Evolutionary conservation across 2,888 invertebrate genomes (phyloP).

Genomic region (Creontiades dilutus): DNA sequence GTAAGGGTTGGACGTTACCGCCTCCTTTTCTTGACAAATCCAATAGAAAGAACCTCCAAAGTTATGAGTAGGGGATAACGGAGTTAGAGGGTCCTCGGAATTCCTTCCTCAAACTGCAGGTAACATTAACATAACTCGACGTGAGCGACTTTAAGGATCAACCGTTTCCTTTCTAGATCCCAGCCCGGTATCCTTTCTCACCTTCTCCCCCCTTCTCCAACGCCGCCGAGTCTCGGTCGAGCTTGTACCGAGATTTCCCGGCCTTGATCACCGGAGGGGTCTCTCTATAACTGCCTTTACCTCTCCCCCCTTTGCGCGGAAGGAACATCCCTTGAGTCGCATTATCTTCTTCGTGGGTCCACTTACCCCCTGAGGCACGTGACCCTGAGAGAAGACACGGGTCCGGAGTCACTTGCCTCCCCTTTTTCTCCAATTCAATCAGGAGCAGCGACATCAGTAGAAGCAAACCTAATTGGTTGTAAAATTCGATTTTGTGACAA

Average conservation of each 20-base stretch:
- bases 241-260: constrained; percentile 33
- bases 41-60: constrained; percentile 35
- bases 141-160: constrained; percentile 43
- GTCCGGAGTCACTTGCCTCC: not conserved
- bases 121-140: constrained; percentile 61
- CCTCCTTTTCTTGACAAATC: constrained; percentile 23
- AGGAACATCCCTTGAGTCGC: constrained; percentile 63
- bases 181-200: constrained; percentile 36
- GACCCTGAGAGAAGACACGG: constrained; percentile 48
- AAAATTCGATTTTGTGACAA: no score
- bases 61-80: constrained; percentile 47
- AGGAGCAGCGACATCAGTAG: not conserved
- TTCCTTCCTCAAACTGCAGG: constrained; percentile 24
- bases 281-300: constrained; percentile 46
- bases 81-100: constrained; percentile 18
- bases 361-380: constrained; percentile 59
- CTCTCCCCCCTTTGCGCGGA: constrained; percentile 2
- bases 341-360: constrained; percentile 64
- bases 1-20: constrained; percentile 22
- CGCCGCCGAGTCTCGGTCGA: not conserved
- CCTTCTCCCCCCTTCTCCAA: constrained; percentile 2
- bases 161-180: constrained; percentile 15
- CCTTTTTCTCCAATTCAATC: constrained; percentile 56
- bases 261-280: constrained; percentile 35
- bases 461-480: no score